These are phyloP conservation scores for Hydrolagus colliei DNA, from an alignment of 2,797 vertebrate species.

Conservation along the genomic window DNA sequence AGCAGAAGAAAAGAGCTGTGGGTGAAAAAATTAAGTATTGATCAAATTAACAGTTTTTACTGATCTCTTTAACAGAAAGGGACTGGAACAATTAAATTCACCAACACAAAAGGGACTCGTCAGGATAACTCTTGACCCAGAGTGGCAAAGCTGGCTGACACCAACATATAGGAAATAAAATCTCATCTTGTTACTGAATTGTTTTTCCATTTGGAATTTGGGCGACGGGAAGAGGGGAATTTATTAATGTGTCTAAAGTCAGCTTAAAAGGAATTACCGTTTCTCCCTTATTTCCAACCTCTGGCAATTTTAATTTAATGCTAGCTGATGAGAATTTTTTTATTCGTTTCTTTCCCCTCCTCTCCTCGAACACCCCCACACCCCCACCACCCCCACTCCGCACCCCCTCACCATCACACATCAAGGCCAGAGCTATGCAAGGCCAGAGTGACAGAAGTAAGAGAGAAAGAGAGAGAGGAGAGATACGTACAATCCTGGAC, in stretches of 20 bases:
- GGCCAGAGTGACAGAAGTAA: neutral
- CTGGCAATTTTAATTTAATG: slow-evolving; percentile 20
- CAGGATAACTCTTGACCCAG: slow-evolving; percentile 69
- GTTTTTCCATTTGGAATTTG: slow-evolving; percentile 46
- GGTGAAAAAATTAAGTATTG: slow-evolving; percentile 99
- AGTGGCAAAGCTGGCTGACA: slow-evolving; percentile 58
- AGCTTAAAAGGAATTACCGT: slow-evolving; percentile 15
- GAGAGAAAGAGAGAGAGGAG: neutral
- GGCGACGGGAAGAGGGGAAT: slow-evolving; percentile 29
- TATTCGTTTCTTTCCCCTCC: neutral
- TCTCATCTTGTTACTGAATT: slow-evolving; percentile 45
- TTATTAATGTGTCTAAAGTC: slow-evolving; percentile 37
- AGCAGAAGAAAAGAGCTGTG: slow-evolving; percentile 81
- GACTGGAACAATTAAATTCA: slow-evolving; percentile 82
- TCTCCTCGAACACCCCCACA: too few relatives aligned
- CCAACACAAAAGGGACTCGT: slow-evolving; percentile 69
- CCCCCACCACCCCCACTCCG: too few relatives aligned
- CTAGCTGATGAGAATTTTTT: slow-evolving; percentile 9
- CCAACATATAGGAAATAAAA: slow-evolving; percentile 58
- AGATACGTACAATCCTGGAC: too few relatives aligned
- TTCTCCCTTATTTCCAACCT: neutral
- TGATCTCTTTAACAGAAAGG: slow-evolving; percentile 75
- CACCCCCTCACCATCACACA: too few relatives aligned
- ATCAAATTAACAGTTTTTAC: slow-evolving; percentile 99
- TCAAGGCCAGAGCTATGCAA: neutral